Base-by-base conservation (phyloP, 2,797 vertebrate genomes). In the Chelmon rostratus region DNA sequence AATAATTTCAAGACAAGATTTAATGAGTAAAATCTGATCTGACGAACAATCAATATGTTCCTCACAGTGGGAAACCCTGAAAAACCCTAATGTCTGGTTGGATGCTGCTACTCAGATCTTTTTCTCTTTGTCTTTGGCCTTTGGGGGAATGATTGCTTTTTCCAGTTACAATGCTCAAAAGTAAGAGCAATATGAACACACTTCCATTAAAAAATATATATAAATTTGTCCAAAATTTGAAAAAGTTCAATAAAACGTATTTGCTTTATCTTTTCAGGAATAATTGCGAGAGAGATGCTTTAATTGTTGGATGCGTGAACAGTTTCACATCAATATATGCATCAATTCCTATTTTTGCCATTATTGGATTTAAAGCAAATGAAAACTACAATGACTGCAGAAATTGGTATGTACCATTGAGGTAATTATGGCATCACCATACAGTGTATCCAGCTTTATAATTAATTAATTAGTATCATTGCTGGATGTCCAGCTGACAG, bases 321-420 rank as follows among this genome's bases (percentile, higher is more conserved):
- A 96, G 95, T 56, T 28, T 94, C 47, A 97, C 97, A 0, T 98
- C 97, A 4, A 81, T 98, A 59, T 97, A 96, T 0, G 96, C 96
- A 4, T 95, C 96, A 53, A 92, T 97, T 35, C 93, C 95, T 6
- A 90, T 97, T 76, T 97, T 98, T 91, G 94, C 96, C 19, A 90
- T 98, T 87, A 81, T 98, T 89, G 96, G 97, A 6, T 97, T 98
- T 89, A 97, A 97, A 86, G 97, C 96, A 33, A 96, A 93, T 58
- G 91, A 88, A 23, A 92, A 91, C 85, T 95, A 94, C 1, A 86
- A 93, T 81, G 88, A 86, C 37, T 97, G 97, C 86, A 53, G 93
- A 87, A 92, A 96, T 64, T 84, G 92, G 96, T 97, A 85, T 76
- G 96, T 54, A 73, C 16, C n/a, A 46, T 8, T 33, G 4, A 75